Evolutionary conservation across 2,888 invertebrate genomes (phyloP), one percentile per base, ranked within the genome.

Genomic region (Ceriagrion tenellum): DNA sequence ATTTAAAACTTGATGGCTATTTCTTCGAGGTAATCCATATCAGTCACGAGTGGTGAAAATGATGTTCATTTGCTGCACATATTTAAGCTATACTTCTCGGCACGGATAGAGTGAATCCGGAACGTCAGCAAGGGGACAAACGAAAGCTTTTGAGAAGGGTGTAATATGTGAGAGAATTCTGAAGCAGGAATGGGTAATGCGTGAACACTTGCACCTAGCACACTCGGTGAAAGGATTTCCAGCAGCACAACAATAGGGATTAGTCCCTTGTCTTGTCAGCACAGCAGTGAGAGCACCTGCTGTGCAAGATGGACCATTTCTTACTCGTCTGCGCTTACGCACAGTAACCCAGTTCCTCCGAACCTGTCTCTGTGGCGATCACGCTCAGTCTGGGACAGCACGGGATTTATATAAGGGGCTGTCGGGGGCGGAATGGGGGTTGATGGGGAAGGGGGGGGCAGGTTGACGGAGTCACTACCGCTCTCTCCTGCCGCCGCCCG

Each of bases 391-490:
- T 69, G 81, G 81, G 26, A 16, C 16, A 1, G 30, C 81, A 35
- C 81, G 81, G 81, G 81, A 81, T 81, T 81, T 81, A 81, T 81
- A 81, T 81, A 47, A 89, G 89, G 55, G 89, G 55, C n/a, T n/a
- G n/a, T n/a, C n/a, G n/a, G n/a, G n/a, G n/a, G n/a, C n/a, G n/a
- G n/a, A 0, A 23, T 3, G 1, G 35, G 26, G 88, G 12, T 0
- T 10, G 0, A 23, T 6, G 95, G 95, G 95, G 91, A 95, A 95
- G 95, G 95, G 95, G 96, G 96, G 96, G 96, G 96, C 96, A 96
- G 96, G 96, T 96, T 95, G 95, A 88, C 88, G 69, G 93, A 95
- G 95, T 91, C 88, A 88, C 95, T 47, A 47, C 93, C 95, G 18
- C 95, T 88, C 95, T 69, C 95, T 93, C 55, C 95, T 88, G 95